Evolutionary conservation across 1,140 invertebrate species (phyloP), one percentile per base, ranked within the genome.

Genomic region (Drosophila takahashii): DNA sequence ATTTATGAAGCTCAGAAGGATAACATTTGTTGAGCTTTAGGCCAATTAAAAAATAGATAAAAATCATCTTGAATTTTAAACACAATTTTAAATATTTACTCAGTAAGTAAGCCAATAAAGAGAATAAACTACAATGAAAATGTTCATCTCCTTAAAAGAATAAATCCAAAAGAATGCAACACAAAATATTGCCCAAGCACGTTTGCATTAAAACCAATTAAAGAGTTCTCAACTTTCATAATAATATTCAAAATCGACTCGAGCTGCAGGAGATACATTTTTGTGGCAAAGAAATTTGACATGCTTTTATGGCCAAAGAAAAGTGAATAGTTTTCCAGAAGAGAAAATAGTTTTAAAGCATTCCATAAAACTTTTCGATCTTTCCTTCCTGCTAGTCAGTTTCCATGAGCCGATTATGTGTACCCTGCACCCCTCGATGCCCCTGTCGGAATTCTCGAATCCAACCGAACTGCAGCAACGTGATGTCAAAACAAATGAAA

Each of bases 401-500:
- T 42, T 42, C 48, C 15, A 27, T 52, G 36, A 27, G 39, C 41
- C 81, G 81, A 84, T 85, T 85, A 80, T 36, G 59, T 42, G 41
- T 45, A 6, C 45, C 57, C 62, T 18, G 16, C 41, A 41, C n/a
- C 13, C 6, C 6, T 8, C 6, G 18, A 7, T 13, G 13, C 47
- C 4, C 47, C 15, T n/a, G n/a, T 8, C 8, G 15, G 7, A 42
- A 10, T 8, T 32, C 27, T 1, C 42, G 18, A 56, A 53, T 32
- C 29, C 60, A 3, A 22, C 8, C 9, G 41, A 18, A 48, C 59
- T 70, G 73, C 78, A 65, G 71, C 79, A 81, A 86, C 83, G 84
- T 87, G 84, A 89, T 89, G 84, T 89, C 84, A 89, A 89, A 89
- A 89, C 84, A 89, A 89, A 89, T 89, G 84, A 86, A 86, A 86